A percentile compares a stretch with the other conserved stretches of the same genome.
Conservation (phyloP, 2,113 vertebrate genomes). For the Boleophthalmus pectinirostris region DNA sequence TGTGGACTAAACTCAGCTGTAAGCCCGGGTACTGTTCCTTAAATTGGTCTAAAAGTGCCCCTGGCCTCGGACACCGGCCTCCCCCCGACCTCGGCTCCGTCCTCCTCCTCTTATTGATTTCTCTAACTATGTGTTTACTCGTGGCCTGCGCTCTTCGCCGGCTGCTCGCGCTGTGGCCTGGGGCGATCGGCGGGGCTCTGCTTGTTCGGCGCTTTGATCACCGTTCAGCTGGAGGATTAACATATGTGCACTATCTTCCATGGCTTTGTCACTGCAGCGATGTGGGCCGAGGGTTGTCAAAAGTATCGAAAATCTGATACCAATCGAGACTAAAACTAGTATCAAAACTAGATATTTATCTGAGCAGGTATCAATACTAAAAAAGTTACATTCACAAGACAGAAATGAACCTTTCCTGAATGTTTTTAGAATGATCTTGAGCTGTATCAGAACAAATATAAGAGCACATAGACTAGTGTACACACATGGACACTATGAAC, state of each 20-base stretch:
- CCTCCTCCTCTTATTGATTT: slow-evolving; percentile 66
- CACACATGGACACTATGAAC: too few species aligned
- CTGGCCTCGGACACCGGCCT: slow-evolving; percentile 43
- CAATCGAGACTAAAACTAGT: too few species aligned
- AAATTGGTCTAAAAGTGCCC: slow-evolving; percentile 60
- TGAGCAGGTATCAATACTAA: too few species aligned
- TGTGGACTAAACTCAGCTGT: slow-evolving; percentile 46
- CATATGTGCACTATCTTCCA: slow-evolving; percentile 80
- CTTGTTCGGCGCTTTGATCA: slow-evolving; percentile 86
- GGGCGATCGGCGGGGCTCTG: slow-evolving; percentile 85
- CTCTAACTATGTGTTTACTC: slow-evolving; percentile 77
- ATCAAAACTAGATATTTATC: too few species aligned
- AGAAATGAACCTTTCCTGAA: too few species aligned
- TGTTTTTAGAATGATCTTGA: too few species aligned
- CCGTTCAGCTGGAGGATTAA: slow-evolving; percentile 81
- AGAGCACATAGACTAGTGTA: too few species aligned
- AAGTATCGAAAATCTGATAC: too few species aligned
- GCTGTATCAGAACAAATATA: too few species aligned
- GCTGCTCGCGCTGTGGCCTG: slow-evolving; percentile 77
- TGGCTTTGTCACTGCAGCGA: slow-evolving; percentile 76
- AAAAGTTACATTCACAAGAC: too few species aligned
- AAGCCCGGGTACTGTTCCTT: slow-evolving; percentile 47
- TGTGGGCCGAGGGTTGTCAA: slow-evolving; percentile 21
- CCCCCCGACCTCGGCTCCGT: slow-evolving; percentile 63
- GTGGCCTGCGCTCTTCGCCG: slow-evolving; percentile 67